A percentile compares a stretch with the other conserved stretches of the same genome.
These are phyloP conservation scores for Gambelia wislizenii DNA, from an alignment of 2,797 vertebrate species.

Conservation along the genomic window DNA sequence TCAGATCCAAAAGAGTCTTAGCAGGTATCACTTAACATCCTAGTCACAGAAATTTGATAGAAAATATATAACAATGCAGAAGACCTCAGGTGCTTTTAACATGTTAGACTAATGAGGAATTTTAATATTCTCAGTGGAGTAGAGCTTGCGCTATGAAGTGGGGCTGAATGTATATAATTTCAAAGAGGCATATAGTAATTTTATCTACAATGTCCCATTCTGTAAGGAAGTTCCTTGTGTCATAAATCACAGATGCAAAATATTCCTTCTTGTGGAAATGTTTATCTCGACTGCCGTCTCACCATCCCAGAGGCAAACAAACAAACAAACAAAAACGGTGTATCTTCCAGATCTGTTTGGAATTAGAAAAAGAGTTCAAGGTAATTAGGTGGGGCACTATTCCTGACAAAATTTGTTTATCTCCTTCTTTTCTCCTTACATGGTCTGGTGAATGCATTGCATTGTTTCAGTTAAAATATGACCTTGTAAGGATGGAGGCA, in stretches of 20 bases:
- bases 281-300: background rate
- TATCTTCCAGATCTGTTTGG: background rate
- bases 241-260: background rate
- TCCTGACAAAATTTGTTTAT: background rate
- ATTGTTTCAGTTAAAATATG: slow-evolving; percentile 6
- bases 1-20: no score
- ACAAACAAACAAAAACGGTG: no score
- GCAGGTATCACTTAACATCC: no score
- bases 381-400: background rate
- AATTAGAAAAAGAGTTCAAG: background rate
- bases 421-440: slow-evolving; percentile 32
- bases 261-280: background rate
- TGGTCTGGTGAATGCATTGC: background rate
- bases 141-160: background rate
- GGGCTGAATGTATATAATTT: no score
- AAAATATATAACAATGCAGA: background rate
- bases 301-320: background rate
- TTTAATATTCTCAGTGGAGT: no score
- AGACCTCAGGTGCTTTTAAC: background rate
- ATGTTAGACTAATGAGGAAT: background rate
- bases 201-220: background rate
- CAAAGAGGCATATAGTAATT: background rate
- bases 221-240: background rate
- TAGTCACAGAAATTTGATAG: no score
- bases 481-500: slow-evolving; percentile 35